Evolutionary conservation across 2,888 invertebrate species (phyloP).

Genomic region (Hylaea fasciaria): DNA sequence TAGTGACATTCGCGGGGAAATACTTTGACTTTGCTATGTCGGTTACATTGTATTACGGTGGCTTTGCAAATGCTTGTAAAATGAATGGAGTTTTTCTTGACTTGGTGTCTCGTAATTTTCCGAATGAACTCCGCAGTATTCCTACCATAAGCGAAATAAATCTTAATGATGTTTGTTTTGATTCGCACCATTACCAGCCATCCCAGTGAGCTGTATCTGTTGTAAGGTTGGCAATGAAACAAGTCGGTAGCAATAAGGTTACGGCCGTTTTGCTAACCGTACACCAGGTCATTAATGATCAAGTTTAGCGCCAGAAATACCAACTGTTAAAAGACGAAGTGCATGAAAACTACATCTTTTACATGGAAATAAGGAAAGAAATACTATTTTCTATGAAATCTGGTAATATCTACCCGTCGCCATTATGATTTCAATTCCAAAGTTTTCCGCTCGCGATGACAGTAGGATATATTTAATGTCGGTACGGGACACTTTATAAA

Average conservation of each 20-base stretch:
- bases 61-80: neutral
- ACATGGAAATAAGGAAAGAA: no score
- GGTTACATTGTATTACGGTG: neutral
- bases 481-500: no score
- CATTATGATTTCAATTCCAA: no score
- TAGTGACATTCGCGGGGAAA: neutral
- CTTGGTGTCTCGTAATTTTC: no score
- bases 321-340: neutral
- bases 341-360: neutral
- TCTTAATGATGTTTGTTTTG: neutral
- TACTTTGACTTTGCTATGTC: neutral
- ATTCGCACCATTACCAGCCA: neutral
- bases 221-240: slow-evolving; percentile 9
- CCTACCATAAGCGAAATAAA: neutral
- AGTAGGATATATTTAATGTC: no score
- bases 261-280: slow-evolving; percentile 10
- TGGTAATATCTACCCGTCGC: no score
- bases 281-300: slow-evolving; percentile 6
- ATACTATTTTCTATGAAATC: no score
- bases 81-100: no score
- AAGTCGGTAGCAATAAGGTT: slow-evolving; percentile 9
- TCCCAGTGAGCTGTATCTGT: neutral
- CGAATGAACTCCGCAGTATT: neutral
- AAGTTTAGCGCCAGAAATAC: neutral
- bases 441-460: no score